phyloP scores from a whole-genome alignment of 2,797 vertebrate genomes.

The Acomys russatus region DNA sequence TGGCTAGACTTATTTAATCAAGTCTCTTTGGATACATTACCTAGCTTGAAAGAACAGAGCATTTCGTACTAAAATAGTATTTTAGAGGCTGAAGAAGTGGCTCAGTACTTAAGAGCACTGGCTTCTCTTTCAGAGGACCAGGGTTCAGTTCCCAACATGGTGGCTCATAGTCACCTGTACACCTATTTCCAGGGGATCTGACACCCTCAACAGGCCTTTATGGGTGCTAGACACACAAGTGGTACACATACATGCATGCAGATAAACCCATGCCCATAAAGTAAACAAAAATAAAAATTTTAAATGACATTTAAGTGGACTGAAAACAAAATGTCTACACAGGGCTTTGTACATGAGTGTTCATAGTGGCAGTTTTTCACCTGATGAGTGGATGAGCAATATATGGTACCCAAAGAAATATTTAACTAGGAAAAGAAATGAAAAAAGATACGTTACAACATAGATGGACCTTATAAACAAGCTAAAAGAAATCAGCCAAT shows the following conservation, averaged over 20 bases:
- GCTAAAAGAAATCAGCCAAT: not conserved
- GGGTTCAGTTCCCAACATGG: not conserved
- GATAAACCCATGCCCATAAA: no score
- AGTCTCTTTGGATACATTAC: not conserved
- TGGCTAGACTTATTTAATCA: no score
- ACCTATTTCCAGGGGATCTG: not conserved
- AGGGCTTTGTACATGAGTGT: not conserved
- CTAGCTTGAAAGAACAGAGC: conserved; percentile 30
- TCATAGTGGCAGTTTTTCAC: not conserved
- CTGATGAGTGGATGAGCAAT: not conserved
- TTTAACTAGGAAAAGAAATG: not conserved
- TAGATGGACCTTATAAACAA: conserved; percentile 1
- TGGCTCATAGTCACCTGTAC: no score
- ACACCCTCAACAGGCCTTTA: not conserved
- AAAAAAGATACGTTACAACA: not conserved
- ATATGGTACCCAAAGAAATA: not conserved
- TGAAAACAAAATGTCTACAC: not conserved
- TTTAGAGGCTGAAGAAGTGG: not conserved
- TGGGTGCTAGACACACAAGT: not conserved
- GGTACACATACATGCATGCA: not conserved
- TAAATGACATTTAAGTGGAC: not conserved
- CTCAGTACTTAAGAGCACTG: not conserved
- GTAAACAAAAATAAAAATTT: not conserved
- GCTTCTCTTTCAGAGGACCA: not conserved
- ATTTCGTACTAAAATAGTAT: conserved; percentile 36